Percentiles rank a stretch among this genome's conserved stretches.
These are phyloP conservation scores for Diglossa cyanea DNA, from an alignment of 2,797 vertebrate species.

Conservation along the genomic window DNA sequence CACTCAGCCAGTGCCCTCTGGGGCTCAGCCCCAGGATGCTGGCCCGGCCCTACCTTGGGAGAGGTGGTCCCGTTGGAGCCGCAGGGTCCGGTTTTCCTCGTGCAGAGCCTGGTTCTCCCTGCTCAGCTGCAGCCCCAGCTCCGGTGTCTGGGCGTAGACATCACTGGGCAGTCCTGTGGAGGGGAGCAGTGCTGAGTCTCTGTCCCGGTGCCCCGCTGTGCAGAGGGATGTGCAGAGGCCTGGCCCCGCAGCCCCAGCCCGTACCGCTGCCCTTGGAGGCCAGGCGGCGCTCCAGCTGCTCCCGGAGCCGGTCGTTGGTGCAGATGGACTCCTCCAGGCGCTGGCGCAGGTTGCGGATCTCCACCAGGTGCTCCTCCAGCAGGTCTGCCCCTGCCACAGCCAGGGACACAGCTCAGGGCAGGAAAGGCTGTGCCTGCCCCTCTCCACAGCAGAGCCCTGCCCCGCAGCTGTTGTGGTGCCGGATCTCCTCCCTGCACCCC, in stretches of 20 bases:
- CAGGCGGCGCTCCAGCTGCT: constrained; percentile 85
- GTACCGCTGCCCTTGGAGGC: constrained; percentile 75
- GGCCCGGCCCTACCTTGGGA: constrained; percentile 72
- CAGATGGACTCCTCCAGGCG: constrained; percentile 91
- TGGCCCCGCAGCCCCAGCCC: accelerated
- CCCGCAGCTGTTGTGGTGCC: accelerated
- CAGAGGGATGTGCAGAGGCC: neutral
- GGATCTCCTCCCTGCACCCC: neutral
- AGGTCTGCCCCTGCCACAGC: constrained; percentile 78
- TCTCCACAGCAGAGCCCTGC: neutral
- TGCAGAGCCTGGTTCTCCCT: constrained; percentile 80
- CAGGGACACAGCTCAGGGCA: neutral
- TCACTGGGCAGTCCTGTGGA: constrained; percentile 78
- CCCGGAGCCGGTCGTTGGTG: constrained; percentile 86
- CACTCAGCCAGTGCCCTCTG: neutral
- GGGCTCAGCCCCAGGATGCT: neutral
- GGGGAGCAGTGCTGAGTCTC: neutral
- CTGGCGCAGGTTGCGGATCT: constrained; percentile 86
- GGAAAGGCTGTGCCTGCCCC: neutral
- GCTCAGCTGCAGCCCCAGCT: constrained; percentile 78
- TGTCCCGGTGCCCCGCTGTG: accelerated
- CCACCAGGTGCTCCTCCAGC: constrained; percentile 87
- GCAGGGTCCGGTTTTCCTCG: constrained; percentile 82
- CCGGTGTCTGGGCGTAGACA: constrained; percentile 80
- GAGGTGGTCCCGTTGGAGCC: constrained; percentile 74